Evolutionary conservation across 2,888 invertebrate genomes (phyloP).

Genomic region (Callimorpha dominula): DNA sequence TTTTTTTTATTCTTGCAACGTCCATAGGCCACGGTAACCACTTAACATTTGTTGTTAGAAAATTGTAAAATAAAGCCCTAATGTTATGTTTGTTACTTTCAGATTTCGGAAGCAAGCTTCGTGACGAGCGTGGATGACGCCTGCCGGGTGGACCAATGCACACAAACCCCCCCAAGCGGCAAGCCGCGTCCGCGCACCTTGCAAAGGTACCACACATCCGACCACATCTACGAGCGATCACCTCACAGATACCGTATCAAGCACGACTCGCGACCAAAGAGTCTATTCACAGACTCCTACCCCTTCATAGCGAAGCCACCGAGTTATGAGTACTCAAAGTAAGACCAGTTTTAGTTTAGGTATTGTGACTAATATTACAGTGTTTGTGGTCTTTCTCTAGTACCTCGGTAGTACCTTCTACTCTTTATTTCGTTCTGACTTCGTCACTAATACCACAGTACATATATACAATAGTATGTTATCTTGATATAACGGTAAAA

Average conservation of each 20-base stretch:
- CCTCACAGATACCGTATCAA: slow-evolving; percentile 63
- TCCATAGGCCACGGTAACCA: too few species aligned
- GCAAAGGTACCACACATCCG: slow-evolving; percentile 86
- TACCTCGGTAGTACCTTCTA: background rate
- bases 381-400: slow-evolving; percentile 10
- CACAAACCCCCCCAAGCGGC: slow-evolving; percentile 81
- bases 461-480: too few species aligned
- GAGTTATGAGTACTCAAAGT: slow-evolving; percentile 79
- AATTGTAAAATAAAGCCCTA: too few species aligned
- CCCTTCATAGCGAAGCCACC: slow-evolving; percentile 76
- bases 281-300: slow-evolving; percentile 76
- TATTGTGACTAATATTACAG: slow-evolving; percentile 54
- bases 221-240: slow-evolving; percentile 77
- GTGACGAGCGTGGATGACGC: slow-evolving; percentile 81
- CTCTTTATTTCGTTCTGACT: background rate
- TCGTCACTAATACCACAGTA: background rate
- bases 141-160: slow-evolving; percentile 78
- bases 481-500: too few species aligned
- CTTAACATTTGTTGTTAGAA: too few species aligned
- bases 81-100: slow-evolving; percentile 28
- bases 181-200: slow-evolving; percentile 81
- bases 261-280: slow-evolving; percentile 71
- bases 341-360: slow-evolving; percentile 54
- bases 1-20: too few species aligned
- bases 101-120: slow-evolving; percentile 84